Evolutionary conservation across 2,113 vertebrate species (phyloP).

Genomic region (Otocyon megalotis): DNA sequence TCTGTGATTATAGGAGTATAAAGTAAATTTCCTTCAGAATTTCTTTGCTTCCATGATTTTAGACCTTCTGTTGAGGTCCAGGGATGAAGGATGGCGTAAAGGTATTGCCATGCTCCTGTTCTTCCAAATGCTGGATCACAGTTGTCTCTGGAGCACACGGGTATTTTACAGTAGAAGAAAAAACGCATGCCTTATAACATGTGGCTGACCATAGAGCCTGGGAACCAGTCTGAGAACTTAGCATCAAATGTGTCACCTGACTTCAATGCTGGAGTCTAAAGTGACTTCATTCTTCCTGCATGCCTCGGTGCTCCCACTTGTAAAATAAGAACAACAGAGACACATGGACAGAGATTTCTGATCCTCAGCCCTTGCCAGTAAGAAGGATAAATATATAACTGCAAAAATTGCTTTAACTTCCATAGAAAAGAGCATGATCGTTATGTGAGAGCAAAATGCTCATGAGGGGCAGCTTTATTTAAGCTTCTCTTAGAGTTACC

Average conservation of each 20-base stretch:
- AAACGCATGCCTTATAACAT: accelerated
- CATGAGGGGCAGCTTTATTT: background rate
- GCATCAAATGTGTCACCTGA: background rate
- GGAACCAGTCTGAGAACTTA: background rate
- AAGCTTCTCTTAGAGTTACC: background rate
- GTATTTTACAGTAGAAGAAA: background rate
- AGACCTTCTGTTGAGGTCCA: background rate
- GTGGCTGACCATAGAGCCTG: background rate
- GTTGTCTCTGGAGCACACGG: background rate
- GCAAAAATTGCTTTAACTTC: slow-evolving; percentile 37
- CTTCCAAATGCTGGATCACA: background rate
- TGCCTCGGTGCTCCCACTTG: background rate
- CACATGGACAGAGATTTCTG: background rate
- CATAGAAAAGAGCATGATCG: background rate
- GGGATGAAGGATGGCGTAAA: background rate
- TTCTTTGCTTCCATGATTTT: background rate
- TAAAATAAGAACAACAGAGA: background rate
- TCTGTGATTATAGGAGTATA: background rate
- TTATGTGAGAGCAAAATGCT: background rate
- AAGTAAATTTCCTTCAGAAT: slow-evolving; percentile 30
- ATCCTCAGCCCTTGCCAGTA: background rate
- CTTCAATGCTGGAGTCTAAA: background rate
- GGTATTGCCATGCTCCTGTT: background rate
- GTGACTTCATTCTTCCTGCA: background rate
- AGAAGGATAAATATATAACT: background rate